Evolutionary conservation across 2,888 invertebrate species (phyloP).

Genomic region (Synergus itoensis): DNA sequence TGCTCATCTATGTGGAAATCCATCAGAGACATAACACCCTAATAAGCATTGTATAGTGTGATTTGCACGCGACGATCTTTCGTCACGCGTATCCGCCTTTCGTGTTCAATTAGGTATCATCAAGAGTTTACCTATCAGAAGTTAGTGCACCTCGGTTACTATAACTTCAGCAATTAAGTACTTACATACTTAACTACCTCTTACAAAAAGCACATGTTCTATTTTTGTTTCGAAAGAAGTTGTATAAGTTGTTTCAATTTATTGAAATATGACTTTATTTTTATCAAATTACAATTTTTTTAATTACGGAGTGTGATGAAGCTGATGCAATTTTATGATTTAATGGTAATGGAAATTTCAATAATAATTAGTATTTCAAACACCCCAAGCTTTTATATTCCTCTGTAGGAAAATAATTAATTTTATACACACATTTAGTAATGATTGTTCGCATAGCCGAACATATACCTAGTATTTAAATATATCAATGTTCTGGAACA

Average conservation of each 20-base stretch:
- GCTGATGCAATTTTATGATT: neutral
- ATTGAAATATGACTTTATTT: neutral
- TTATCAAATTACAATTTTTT: neutral
- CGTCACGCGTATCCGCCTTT: slow-evolving; percentile 43
- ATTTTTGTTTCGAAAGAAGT: neutral
- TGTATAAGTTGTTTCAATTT: neutral
- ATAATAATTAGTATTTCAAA: neutral
- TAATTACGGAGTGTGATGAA: neutral
- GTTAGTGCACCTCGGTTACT: neutral
- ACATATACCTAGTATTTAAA: neutral
- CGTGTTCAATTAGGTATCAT: slow-evolving; percentile 21
- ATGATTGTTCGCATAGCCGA: no score
- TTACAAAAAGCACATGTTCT: neutral
- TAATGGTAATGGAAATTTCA: neutral
- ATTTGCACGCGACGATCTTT: slow-evolving; percentile 4
- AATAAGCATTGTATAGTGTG: slow-evolving; percentile 9
- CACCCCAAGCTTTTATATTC: neutral
- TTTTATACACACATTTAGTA: neutral
- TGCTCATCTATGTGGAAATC: neutral
- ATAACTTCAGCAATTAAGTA: neutral
- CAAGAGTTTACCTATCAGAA: slow-evolving; percentile 24
- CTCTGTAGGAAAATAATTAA: neutral
- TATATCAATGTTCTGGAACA: neutral
- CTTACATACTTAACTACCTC: slow-evolving; percentile 13
- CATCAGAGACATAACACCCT: neutral